phyloP scores from a whole-genome alignment of 2,113 vertebrate genomes.

The Protobothrops flavoviridis region DNA sequence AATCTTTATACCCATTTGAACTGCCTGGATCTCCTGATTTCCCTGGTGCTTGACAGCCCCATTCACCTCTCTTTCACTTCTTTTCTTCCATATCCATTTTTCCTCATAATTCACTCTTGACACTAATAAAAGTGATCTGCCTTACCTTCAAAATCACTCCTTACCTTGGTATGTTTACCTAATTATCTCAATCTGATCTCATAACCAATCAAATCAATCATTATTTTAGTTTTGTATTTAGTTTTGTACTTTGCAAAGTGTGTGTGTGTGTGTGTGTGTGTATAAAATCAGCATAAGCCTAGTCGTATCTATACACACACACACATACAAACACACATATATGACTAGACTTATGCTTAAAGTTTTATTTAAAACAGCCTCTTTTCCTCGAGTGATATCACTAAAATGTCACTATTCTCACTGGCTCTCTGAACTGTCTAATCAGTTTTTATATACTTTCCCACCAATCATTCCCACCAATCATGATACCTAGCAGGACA shows the following conservation, averaged over 20 bases:
- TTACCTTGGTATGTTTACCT: neutral
- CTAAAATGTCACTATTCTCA: neutral
- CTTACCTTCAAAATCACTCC: neutral
- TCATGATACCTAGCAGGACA: neutral
- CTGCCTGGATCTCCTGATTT: neutral
- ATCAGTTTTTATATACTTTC: neutral
- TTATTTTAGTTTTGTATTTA: neutral
- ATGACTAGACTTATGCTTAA: neutral
- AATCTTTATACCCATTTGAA: neutral
- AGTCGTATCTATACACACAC: no score
- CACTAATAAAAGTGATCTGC: neutral
- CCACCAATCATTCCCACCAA: neutral
- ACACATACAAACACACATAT: no score
- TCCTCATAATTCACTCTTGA: neutral
- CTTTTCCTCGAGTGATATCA: neutral
- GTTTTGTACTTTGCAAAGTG: neutral
- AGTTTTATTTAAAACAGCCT: neutral
- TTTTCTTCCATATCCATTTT: neutral
- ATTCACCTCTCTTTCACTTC: neutral
- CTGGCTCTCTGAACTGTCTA: neutral
- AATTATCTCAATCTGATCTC: neutral
- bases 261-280: no score
- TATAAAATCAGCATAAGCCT: no score
- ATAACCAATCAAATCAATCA: neutral
- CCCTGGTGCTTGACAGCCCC: neutral